A percentile compares a stretch with the other conserved stretches of the same genome.
These are phyloP conservation scores for Pangasius larnaudii DNA, from an alignment of 2,797 vertebrate genomes.

Conservation along the genomic window DNA sequence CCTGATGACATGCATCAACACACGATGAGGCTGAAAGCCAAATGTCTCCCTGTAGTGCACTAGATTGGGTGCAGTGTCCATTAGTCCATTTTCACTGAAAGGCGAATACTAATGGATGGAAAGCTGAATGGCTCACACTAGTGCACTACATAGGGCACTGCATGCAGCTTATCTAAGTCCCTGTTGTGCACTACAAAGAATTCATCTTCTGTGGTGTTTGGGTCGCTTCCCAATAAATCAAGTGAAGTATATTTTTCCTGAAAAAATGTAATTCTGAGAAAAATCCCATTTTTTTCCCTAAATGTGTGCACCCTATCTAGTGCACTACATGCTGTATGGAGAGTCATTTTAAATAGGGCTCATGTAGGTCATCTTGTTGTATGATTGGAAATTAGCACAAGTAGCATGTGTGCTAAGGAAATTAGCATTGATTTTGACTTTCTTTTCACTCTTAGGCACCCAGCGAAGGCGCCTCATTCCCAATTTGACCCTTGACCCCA, in stretches of 20 bases:
- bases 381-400: neutral
- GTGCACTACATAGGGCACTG: neutral
- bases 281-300: neutral
- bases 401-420: slow-evolving; percentile 28
- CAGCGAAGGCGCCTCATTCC: slow-evolving; percentile 89
- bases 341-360: neutral
- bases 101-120: slow-evolving; percentile 3
- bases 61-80: neutral
- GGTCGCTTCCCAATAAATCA: neutral
- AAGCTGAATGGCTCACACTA: neutral
- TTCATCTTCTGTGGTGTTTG: neutral
- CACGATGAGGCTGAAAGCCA: neutral
- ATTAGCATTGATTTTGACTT: slow-evolving; percentile 36
- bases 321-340: neutral
- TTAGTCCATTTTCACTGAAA: neutral
- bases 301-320: neutral
- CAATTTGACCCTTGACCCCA: slow-evolving; percentile 85
- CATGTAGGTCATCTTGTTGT: neutral
- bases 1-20: neutral
- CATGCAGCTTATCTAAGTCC: neutral
- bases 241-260: neutral
- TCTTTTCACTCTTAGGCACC: slow-evolving; percentile 34
- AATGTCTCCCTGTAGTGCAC: slow-evolving; percentile 18
- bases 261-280: neutral
- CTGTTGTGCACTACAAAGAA: neutral